Percentiles rank a stretch among this genome's conserved stretches.
Evolutionary conservation across 2,797 vertebrate genomes (phyloP).

Genomic region (Spheniscus humboldti): DNA sequence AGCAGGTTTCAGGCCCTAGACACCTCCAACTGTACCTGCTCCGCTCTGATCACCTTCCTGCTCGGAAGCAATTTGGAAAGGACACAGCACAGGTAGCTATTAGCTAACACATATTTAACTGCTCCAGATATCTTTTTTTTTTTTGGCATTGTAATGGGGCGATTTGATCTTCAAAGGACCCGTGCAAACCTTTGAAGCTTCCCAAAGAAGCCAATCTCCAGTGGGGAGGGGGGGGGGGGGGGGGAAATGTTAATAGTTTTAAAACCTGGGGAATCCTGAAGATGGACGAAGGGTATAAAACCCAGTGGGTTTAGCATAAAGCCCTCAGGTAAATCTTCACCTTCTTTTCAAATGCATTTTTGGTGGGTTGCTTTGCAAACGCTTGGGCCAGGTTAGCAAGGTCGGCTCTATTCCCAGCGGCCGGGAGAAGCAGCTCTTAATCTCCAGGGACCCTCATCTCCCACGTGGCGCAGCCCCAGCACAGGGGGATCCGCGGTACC

Average conservation of each 20-base stretch:
- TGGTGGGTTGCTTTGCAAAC: constrained; percentile 52
- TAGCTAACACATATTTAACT: constrained; percentile 55
- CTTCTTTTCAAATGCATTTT: constrained; percentile 66
- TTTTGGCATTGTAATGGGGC: constrained; percentile 40
- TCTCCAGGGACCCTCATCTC: constrained; percentile 43
- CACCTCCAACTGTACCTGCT: background rate
- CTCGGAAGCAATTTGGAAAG: constrained; percentile 55
- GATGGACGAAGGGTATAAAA: constrained; percentile 40
- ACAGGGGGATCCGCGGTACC: background rate
- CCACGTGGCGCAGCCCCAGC: constrained; percentile 13
- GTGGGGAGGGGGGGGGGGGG: background rate
- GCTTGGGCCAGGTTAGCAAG: constrained; percentile 49
- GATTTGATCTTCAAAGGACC: constrained; percentile 65
- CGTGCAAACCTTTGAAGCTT: constrained; percentile 66
- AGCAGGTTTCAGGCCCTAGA: background rate
- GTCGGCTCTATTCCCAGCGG: constrained; percentile 35
- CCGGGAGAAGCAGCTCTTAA: background rate
- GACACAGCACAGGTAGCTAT: constrained; percentile 47
- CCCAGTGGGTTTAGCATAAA: constrained; percentile 57
- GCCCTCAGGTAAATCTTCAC: constrained; percentile 61
- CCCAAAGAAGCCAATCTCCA: constrained; percentile 24
- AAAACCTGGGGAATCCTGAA: constrained; percentile 57
- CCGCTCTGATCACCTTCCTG: background rate
- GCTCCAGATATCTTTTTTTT: constrained; percentile 1
- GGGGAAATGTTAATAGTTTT: constrained; percentile 44